Evolutionary conservation across 1,140 invertebrate species (phyloP).

Genomic region (Caenorhabditis elegans): DNA sequence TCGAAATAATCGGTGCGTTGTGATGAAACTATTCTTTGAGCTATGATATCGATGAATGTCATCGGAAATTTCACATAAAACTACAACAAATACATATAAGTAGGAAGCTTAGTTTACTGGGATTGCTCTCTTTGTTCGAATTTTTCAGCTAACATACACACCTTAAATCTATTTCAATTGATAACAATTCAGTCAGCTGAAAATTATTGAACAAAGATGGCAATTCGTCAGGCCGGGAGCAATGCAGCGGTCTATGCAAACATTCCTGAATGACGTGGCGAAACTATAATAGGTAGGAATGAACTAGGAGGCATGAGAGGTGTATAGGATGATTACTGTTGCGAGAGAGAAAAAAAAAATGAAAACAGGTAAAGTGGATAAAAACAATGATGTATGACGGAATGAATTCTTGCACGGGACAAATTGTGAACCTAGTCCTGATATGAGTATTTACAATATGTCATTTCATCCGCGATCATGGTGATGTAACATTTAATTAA

Average conservation of each 20-base stretch:
- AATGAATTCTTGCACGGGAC: not conserved
- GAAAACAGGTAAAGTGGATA: not conserved
- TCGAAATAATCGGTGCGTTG: not conserved
- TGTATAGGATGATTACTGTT: not conserved
- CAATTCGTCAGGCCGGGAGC: not conserved
- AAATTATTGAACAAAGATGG: too few species aligned
- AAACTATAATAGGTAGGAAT: not conserved
- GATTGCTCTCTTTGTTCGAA: too few species aligned
- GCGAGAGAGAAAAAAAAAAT: not conserved
- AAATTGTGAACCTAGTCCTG: not conserved
- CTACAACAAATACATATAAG: too few species aligned
- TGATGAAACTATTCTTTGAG: not conserved
- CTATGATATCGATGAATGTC: not conserved
- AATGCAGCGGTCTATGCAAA: not conserved
- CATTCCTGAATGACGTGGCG: not conserved
- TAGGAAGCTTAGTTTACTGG: too few species aligned
- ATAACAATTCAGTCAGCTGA: too few species aligned
- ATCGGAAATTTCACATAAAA: too few species aligned
- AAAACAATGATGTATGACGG: not conserved
- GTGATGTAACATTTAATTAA: not conserved
- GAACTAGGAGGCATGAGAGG: not conserved
- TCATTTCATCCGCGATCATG: not conserved
- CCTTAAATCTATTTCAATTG: too few species aligned
- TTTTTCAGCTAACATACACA: too few species aligned
- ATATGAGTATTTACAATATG: slow-evolving; percentile 29